Evolutionary conservation across 2,888 invertebrate genomes (phyloP).

Genomic region (Cartodere bifasciata): DNA sequence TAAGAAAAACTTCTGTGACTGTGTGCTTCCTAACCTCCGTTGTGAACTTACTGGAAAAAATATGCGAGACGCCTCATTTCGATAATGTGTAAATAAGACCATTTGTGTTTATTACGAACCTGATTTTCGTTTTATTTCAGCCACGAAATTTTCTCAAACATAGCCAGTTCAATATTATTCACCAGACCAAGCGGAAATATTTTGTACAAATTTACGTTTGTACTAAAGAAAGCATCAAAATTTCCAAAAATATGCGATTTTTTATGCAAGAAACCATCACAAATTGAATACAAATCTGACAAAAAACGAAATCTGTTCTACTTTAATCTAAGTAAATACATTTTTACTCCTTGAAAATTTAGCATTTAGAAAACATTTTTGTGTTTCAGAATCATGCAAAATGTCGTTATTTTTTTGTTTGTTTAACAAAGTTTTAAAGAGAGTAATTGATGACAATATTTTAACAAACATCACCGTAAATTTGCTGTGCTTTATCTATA

Average conservation of each 20-base stretch:
- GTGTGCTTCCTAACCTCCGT: conserved; percentile 4
- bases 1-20: conserved; percentile 6
- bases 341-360: too few species aligned
- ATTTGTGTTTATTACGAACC: background rate
- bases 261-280: conserved; percentile 17
- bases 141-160: conserved; percentile 8
- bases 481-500: conserved; percentile 22
- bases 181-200: conserved; percentile 16
- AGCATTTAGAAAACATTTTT: background rate
- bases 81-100: conserved; percentile 5
- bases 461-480: conserved; percentile 18
- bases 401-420: conserved; percentile 22
- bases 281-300: conserved; percentile 9
- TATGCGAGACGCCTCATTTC: conserved; percentile 4
- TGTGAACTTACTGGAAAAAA: conserved; percentile 1
- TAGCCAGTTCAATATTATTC: conserved; percentile 13
- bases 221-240: conserved; percentile 18
- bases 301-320: conserved; percentile 18
- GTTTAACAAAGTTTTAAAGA: conserved; percentile 18
- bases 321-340: conserved; percentile 22
- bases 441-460: conserved; percentile 12
- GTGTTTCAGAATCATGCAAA: conserved; percentile 23
- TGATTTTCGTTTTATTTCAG: conserved; percentile 3
- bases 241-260: conserved; percentile 18
- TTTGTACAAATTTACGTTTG: conserved; percentile 16